Conservation (phyloP, 2,797 vertebrate species). For the Coranthus polyacanthus region DNA sequence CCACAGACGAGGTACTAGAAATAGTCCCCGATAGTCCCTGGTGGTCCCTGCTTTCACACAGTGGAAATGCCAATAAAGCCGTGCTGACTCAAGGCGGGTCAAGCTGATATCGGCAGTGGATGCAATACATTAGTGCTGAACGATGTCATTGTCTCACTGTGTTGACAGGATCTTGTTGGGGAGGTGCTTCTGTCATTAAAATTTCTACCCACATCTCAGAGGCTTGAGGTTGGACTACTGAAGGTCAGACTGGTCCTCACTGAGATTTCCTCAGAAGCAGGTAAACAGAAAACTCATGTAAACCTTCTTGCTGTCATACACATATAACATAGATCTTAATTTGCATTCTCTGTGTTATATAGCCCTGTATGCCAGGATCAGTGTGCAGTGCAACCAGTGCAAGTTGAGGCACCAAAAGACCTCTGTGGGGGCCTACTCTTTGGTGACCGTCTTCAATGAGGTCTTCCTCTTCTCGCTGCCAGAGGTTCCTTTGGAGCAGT, state of each 20-base stretch:
- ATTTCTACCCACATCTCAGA: slow-evolving; percentile 85
- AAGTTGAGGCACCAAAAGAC: slow-evolving; percentile 85
- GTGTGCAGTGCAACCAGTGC: slow-evolving; percentile 81
- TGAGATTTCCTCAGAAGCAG: slow-evolving; percentile 40
- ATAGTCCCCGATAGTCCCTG: too few species aligned
- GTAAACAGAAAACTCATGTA: slow-evolving; percentile 43
- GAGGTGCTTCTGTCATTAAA: slow-evolving; percentile 84
- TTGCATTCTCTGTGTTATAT: slow-evolving; percentile 20
- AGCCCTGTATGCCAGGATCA: slow-evolving; percentile 83
- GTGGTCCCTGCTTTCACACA: too few species aligned
- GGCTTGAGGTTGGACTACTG: slow-evolving; percentile 83
- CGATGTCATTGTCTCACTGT: background rate
- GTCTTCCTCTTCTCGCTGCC: slow-evolving; percentile 83
- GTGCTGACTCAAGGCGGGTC: too few species aligned
- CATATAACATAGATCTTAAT: background rate
- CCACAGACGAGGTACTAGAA: too few species aligned
- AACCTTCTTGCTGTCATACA: background rate
- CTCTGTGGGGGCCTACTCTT: slow-evolving; percentile 54
- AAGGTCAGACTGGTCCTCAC: slow-evolving; percentile 77
- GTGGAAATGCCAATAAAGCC: too few species aligned
- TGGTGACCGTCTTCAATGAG: slow-evolving; percentile 85
- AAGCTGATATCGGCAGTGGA: too few species aligned
- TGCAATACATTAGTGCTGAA: too few species aligned
- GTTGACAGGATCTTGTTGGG: slow-evolving; percentile 82
- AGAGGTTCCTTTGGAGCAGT: slow-evolving; percentile 74